Evolutionary conservation across 53 echinoderm and acorn worm species (phyloP), one percentile per base, ranked within the genome.

Genomic region (Echinometra lucunter): DNA sequence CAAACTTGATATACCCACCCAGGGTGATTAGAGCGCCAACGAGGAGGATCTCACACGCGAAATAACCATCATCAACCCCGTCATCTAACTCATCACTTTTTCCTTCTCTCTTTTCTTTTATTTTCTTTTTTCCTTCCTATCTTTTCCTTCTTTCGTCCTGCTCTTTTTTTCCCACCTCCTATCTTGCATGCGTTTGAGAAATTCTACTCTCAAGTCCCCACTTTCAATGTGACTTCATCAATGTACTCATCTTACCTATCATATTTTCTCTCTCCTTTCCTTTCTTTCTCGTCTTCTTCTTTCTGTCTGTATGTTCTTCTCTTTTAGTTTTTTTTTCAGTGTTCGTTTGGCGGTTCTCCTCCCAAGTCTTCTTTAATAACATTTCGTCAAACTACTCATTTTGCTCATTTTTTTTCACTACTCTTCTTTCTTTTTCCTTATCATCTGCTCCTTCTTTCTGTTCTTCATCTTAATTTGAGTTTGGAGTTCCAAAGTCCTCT

Each of bases 1-100:
- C 92, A 92, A 92, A 74, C 75, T 74, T 78, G 45, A 74, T 92
- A 45, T 75, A 55, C 92, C 92, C 92, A 92, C 92, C 92, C 92
- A 92, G 56, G 92, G 47, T 75, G 92, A 92, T 74, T 67, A 63
- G 91, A 67, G 91, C 66, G 45, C 45, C 66, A 60, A 45, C 69
- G n/a, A 91, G 91, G 91, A 91, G 91, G 66, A 67, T 66, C 91
- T 91, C 91, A 91, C 91, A 91, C 91, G 91, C 91, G 69, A 91
- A 91, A 91, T 69, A 91, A 45, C 69, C 91, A 91, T 91, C 91
- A 91, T 91, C 91, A 91, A 69, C 45, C 66, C 91, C 67, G 69
- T 45, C 66, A 91, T 91, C 91, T 45, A 91, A 38, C 91, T 67
- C 91, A 67, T 67, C 63, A 91, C 38, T 67, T 60, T 66, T 63